Base-by-base conservation (phyloP, 2,113 vertebrate genomes). In the Malurus melanocephalus region DNA sequence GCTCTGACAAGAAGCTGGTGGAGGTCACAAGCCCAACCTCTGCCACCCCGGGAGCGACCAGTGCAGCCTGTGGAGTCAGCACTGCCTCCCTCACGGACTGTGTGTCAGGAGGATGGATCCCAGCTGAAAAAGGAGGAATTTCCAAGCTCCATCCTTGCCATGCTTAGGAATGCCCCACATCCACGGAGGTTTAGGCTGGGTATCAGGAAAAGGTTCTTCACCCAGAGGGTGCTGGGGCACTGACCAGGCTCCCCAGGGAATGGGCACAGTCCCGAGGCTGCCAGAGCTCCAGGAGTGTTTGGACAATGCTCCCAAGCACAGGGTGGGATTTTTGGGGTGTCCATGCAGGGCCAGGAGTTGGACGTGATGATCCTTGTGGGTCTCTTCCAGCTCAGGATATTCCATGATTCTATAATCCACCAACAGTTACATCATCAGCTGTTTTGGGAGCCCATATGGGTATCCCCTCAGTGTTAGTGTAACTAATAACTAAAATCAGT, bases 221-320 rank as follows among this genome's bases (percentile, higher is more conserved):
- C 61, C 14, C 33, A 40, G 16, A 46, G n/a, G 4, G 3, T 66
- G 38, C 0, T 17, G 0, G 1, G 26, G 20, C 16, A 30, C 53
- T 74, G 46, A 0, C 0, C 28, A 74, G 52, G n/a, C 28, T 74
- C n/a, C 16, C 20, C 46, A 33, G 60, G 68, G 45, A 65, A 23
- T 53, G 60, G 16, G 0, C 60, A 46, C 13, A 1, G 27, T 24
- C 13, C 46, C 46, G 21, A 10, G 10, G 51, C 59, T 80, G 12
- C 21, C 84, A 79, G 13, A 80, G 75, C 26, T 52, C 52, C 12
- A 45, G 59, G 45, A 65, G 13, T 0, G 0, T 52, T 80, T 28
- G 52, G 45, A 38, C 19, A 52, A 1, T 0, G 0, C 33, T 48
- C 24, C 1, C 51, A 72, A 46, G 16, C 5, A 45, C 14, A 9